phyloP scores from a whole-genome alignment of 64 coral and sea anemone species.

The Stichodactyla helianthus region DNA sequence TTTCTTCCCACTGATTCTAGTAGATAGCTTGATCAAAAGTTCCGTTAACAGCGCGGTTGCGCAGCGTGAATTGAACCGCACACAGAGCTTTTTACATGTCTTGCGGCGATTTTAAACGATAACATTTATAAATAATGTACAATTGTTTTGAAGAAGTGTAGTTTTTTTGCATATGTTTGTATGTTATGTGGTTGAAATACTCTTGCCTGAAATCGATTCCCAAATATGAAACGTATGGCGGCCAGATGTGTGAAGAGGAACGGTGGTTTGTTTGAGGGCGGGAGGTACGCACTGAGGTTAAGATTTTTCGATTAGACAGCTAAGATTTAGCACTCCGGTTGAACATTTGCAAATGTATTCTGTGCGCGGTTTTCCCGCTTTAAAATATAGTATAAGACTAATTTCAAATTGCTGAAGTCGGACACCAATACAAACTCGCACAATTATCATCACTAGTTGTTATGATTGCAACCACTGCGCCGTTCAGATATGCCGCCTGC shows the following conservation, averaged over 20 bases:
- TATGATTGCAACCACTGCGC: too few species aligned
- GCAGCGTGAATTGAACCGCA: neutral
- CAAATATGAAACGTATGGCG: neutral
- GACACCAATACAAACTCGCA: too few species aligned
- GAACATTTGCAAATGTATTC: too few species aligned
- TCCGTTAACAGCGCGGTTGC: neutral
- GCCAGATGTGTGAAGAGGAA: neutral
- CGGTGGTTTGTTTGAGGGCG: too few species aligned
- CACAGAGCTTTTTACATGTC: neutral
- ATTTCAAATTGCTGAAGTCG: too few species aligned
- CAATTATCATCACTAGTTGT: too few species aligned
- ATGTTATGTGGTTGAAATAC: neutral
- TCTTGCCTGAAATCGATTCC: neutral
- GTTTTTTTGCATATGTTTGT: neutral
- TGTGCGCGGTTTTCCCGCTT: too few species aligned
- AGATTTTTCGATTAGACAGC: too few species aligned
- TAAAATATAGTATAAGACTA: too few species aligned
- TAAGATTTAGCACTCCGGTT: too few species aligned
- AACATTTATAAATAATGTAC: neutral
- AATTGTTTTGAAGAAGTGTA: neutral
- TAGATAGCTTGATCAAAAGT: neutral
- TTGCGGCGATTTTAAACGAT: neutral
- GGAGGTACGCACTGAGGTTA: too few species aligned
- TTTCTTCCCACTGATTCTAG: neutral
- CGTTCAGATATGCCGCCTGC: too few species aligned